phyloP scores from a whole-genome alignment of 2,113 vertebrate species.

The Hippocampus guttulatus region DNA sequence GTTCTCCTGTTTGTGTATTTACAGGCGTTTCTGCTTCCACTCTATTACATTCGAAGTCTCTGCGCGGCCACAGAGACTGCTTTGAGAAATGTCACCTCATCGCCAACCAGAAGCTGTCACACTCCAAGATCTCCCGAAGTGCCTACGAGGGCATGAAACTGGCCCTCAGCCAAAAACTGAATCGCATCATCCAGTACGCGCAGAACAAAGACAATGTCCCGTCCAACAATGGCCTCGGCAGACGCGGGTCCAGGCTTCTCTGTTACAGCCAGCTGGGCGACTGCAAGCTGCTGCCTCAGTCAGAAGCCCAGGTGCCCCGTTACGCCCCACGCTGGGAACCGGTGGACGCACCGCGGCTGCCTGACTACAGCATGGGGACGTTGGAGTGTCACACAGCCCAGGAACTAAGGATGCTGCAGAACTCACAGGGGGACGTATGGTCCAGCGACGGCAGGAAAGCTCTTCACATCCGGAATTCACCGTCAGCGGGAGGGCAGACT shows the following conservation, averaged over 20 bases:
- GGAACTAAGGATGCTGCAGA: conserved; percentile 71
- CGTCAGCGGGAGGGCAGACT: conserved; percentile 30
- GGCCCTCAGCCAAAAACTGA: conserved; percentile 89
- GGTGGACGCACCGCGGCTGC: conserved; percentile 59
- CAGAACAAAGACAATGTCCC: conserved; percentile 89
- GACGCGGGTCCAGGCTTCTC: conserved; percentile 79
- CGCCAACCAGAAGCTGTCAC: conserved; percentile 90
- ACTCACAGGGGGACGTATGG: conserved; percentile 69
- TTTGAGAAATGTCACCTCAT: conserved; percentile 98
- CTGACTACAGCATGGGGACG: conserved; percentile 74
- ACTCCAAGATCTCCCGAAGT: conserved; percentile 84
- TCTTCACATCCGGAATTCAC: conserved; percentile 53
- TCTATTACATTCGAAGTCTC: conserved; percentile 82
- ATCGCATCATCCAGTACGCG: conserved; percentile 90
- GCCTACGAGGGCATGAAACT: conserved; percentile 91
- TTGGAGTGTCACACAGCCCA: conserved; percentile 69
- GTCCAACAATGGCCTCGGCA: conserved; percentile 47
- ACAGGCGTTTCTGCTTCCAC: conserved; percentile 65
- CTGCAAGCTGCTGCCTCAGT: conserved; percentile 80
- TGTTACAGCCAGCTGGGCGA: conserved; percentile 82
- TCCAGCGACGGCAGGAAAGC: conserved; percentile 50
- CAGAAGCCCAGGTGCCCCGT: conserved; percentile 87
- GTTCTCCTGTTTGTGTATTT: conserved; percentile 23
- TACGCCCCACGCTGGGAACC: conserved; percentile 84
- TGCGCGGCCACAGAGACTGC: conserved; percentile 94